phyloP scores from a whole-genome alignment of 2,888 invertebrate genomes.

The Drosophila limbata region DNA sequence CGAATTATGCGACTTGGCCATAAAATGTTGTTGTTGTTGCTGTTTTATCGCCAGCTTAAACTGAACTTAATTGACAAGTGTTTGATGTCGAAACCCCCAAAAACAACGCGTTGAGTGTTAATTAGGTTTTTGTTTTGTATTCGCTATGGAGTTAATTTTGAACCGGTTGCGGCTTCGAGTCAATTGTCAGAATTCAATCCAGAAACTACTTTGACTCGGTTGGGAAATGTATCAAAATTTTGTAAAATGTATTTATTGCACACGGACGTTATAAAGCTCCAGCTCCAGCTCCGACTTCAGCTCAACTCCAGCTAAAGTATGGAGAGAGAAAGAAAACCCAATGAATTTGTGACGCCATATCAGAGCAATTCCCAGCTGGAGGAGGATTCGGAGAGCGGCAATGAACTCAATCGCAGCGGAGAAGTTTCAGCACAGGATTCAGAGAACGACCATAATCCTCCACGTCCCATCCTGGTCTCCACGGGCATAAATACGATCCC shows the following conservation, averaged over 20 bases:
- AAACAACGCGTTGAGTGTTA: slow-evolving; percentile 41
- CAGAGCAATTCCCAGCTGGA: not conserved
- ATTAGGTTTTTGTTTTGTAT: slow-evolving; percentile 36
- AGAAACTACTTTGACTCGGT: slow-evolving; percentile 28
- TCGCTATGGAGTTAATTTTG: slow-evolving; percentile 6
- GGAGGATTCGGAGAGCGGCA: not conserved
- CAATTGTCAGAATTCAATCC: slow-evolving; percentile 40
- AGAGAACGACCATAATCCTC: not conserved
- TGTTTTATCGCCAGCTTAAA: slow-evolving; percentile 7
- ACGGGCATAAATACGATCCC: slow-evolving; percentile 7
- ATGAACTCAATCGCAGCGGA: not conserved
- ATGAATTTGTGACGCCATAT: not conserved
- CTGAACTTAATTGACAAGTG: slow-evolving; percentile 55
- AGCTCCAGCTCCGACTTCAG: slow-evolving; percentile 19
- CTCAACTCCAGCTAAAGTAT: slow-evolving; percentile 43
- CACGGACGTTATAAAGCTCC: slow-evolving; percentile 10
- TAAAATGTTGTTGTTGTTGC: slow-evolving; percentile 28
- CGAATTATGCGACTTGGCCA: slow-evolving; percentile 54
- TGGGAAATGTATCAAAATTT: slow-evolving; percentile 62
- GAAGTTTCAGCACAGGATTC: too few relatives aligned
- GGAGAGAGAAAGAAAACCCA: slow-evolving; percentile 26
- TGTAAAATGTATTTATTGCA: slow-evolving; percentile 57
- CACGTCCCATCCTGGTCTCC: slow-evolving; percentile 1
- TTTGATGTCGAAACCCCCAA: slow-evolving; percentile 8
- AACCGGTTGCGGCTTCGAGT: slow-evolving; percentile 45